A percentile compares a stretch with the other conserved stretches of the same genome.
These are phyloP conservation scores for Nannobrachium achirus DNA, from an alignment of 2,113 vertebrate genomes.

Conservation along the genomic window DNA sequence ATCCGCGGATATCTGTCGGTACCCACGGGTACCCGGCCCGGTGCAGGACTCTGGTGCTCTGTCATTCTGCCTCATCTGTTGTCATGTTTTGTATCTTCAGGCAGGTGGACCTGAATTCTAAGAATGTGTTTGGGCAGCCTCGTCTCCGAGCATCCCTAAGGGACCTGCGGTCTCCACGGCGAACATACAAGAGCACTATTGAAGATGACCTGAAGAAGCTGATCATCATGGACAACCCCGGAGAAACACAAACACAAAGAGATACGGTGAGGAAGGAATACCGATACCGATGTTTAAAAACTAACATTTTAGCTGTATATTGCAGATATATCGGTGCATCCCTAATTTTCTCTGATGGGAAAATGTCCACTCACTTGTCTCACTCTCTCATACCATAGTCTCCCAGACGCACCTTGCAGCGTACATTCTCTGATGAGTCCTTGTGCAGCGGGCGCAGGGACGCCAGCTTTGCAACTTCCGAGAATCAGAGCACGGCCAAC, in stretches of 20 bases:
- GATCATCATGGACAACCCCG: constrained; percentile 89
- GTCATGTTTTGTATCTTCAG: constrained; percentile 65
- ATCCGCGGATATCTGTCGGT: too few species aligned
- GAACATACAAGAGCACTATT: constrained; percentile 88
- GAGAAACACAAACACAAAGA: constrained; percentile 73
- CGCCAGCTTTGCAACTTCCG: constrained; percentile 77
- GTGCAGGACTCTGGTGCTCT: too few species aligned
- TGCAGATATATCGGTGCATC: too few species aligned
- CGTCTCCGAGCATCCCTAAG: constrained; percentile 88
- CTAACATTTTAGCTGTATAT: too few species aligned
- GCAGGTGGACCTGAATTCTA: constrained; percentile 85
- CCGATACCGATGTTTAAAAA: too few species aligned
- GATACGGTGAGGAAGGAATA: constrained; percentile 70
- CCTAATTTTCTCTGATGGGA: too few species aligned
- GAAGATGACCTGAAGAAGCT: constrained; percentile 94
- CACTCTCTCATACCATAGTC: constrained; percentile 65
- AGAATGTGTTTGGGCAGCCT: constrained; percentile 92
- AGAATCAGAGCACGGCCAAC: constrained; percentile 73
- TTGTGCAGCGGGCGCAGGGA: constrained; percentile 89
- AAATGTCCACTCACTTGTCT: not conserved
- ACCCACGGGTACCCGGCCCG: too few species aligned
- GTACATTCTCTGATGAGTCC: constrained; percentile 91
- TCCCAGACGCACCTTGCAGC: constrained; percentile 85
- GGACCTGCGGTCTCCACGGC: constrained; percentile 90
- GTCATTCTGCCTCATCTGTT: not conserved